A percentile compares a stretch with the other conserved stretches of the same genome.
Conservation (phyloP, 2,797 vertebrate genomes). For the Cheirogaleus major region DNA sequence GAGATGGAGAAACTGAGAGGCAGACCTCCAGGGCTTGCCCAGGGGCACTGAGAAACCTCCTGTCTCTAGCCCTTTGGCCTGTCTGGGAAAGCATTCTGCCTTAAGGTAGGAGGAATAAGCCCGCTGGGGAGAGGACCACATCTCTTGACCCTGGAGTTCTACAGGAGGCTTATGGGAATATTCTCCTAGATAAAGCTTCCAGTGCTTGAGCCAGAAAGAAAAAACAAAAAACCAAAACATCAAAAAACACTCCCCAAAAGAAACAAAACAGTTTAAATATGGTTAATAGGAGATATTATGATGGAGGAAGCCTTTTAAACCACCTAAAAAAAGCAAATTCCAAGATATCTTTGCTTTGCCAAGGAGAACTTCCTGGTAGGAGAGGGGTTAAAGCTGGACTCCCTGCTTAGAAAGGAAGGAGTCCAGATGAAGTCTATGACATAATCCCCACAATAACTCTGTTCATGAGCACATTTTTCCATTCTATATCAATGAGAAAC, state of each 20-base stretch:
- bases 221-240: background rate
- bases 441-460: conserved; percentile 82
- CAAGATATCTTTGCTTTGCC: conserved; percentile 14
- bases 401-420: conserved; percentile 77
- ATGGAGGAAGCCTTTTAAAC: conserved; percentile 42
- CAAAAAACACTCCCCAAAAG: background rate
- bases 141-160: background rate
- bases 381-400: conserved; percentile 77
- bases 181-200: background rate
- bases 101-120: background rate
- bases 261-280: conserved; percentile 21
- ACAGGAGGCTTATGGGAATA: background rate
- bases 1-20: background rate
- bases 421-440: conserved; percentile 80
- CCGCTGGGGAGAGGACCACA: background rate
- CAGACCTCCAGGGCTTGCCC: background rate
- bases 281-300: conserved; percentile 3
- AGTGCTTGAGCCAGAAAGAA: conserved; percentile 1
- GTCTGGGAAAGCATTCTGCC: background rate
- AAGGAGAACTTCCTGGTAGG: conserved; percentile 77
- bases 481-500: conserved; percentile 85
- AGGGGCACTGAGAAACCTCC: background rate
- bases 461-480: conserved; percentile 84
- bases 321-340: conserved; percentile 31
- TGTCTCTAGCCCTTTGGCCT: background rate